These are phyloP conservation scores for Cryptophagus acutangulus DNA, from an alignment of 2,888 invertebrate genomes.

Conservation along the genomic window DNA sequence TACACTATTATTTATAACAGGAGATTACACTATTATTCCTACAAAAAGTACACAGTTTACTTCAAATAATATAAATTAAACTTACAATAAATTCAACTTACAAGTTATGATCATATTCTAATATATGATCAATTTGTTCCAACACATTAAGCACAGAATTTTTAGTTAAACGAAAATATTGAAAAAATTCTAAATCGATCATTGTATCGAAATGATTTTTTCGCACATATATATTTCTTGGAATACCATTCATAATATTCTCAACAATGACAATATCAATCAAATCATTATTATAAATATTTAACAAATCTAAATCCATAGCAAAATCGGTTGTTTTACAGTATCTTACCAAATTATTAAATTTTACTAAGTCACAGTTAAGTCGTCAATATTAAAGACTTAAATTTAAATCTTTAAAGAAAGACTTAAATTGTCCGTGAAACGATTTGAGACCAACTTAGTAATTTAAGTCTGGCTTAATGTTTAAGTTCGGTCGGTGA, in stretches of 20 bases:
- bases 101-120: conserved; percentile 4
- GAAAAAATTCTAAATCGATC: neutral
- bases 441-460: too few relatives aligned
- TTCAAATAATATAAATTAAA: neutral
- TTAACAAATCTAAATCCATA: too few relatives aligned
- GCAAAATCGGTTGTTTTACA: too few relatives aligned
- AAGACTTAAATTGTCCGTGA: too few relatives aligned
- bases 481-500: too few relatives aligned
- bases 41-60: neutral
- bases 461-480: too few relatives aligned
- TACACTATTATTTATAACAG: too few relatives aligned
- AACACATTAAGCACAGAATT: neutral
- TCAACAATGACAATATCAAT: neutral
- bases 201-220: neutral
- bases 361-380: too few relatives aligned
- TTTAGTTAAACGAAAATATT: conserved; percentile 3
- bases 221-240: neutral
- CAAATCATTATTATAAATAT: neutral
- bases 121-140: neutral
- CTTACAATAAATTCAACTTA: neutral
- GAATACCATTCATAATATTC: neutral
- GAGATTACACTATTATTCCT: conserved; percentile 3
- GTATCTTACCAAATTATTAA: too few relatives aligned
- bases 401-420: too few relatives aligned
- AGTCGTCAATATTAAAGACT: too few relatives aligned